phyloP scores from a whole-genome alignment of 2,113 vertebrate species.

The Telmatochromis brachygnathus region DNA sequence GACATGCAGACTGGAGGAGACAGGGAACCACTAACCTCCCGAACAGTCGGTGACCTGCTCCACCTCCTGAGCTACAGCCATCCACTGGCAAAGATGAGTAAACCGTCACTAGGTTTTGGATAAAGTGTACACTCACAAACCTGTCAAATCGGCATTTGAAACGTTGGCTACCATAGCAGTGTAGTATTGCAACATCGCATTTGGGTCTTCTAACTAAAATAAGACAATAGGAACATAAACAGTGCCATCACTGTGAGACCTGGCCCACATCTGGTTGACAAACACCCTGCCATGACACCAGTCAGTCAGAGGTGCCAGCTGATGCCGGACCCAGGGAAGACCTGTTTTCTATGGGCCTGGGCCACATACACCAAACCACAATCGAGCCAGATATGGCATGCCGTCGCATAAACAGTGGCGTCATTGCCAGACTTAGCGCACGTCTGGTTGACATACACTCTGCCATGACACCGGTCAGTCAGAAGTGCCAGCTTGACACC shows the following conservation, averaged over 20 bases:
- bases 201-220: too few species aligned
- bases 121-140: neutral
- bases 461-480: neutral
- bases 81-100: neutral
- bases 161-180: neutral
- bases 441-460: fast-evolving
- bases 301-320: neutral
- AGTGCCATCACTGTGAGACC: too few species aligned
- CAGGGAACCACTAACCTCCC: neutral
- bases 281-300: fast-evolving
- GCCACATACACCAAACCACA: neutral
- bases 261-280: too few species aligned
- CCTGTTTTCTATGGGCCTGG: neutral
- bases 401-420: fast-evolving
- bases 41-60: neutral
- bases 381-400: neutral
- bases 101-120: neutral
- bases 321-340: neutral
- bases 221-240: too few species aligned
- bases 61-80: neutral
- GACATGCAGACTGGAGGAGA: neutral
- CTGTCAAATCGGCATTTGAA: neutral
- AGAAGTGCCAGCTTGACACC: neutral
- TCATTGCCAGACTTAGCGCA: neutral
- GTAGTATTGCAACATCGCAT: too few species aligned